A percentile compares a stretch with the other conserved stretches of the same genome.
Evolutionary conservation across 2,797 vertebrate genomes (phyloP).

Genomic region (Halcyon smyrnensis): DNA sequence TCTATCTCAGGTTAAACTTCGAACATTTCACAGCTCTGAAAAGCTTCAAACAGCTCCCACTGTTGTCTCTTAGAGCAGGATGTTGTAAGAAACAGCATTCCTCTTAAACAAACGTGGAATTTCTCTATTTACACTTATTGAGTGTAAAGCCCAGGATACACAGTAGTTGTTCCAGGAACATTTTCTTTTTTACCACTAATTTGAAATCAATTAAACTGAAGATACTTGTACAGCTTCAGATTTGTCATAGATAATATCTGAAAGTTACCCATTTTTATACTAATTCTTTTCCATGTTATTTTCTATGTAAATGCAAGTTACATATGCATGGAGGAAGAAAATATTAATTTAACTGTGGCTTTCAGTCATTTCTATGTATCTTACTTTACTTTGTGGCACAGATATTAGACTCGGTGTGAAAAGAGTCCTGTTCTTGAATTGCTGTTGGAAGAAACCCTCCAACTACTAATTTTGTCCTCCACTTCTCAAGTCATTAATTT

Average conservation of each 20-base stretch:
- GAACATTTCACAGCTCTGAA: background rate
- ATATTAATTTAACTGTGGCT: background rate
- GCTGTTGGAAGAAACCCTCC: background rate
- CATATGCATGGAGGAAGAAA: background rate
- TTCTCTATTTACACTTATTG: background rate
- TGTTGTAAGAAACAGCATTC: background rate
- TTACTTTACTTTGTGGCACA: background rate
- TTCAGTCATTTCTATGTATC: background rate
- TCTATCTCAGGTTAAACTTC: background rate
- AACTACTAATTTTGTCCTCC: background rate
- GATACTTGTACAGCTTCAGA: background rate
- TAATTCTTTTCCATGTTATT: background rate
- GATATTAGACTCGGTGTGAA: background rate
- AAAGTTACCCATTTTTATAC: background rate
- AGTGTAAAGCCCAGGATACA: background rate
- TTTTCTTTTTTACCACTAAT: background rate
- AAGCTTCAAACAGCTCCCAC: background rate
- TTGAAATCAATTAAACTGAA: background rate
- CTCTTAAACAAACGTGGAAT: background rate
- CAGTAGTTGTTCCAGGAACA: background rate
- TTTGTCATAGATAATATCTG: background rate
- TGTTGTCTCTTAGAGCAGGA: background rate
- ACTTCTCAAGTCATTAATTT: constrained; percentile 46
- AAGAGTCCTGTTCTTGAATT: background rate
- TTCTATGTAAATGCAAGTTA: background rate